Evolutionary conservation across 2,113 vertebrate species (phyloP).

Genomic region (Centrocercus urophasianus): DNA sequence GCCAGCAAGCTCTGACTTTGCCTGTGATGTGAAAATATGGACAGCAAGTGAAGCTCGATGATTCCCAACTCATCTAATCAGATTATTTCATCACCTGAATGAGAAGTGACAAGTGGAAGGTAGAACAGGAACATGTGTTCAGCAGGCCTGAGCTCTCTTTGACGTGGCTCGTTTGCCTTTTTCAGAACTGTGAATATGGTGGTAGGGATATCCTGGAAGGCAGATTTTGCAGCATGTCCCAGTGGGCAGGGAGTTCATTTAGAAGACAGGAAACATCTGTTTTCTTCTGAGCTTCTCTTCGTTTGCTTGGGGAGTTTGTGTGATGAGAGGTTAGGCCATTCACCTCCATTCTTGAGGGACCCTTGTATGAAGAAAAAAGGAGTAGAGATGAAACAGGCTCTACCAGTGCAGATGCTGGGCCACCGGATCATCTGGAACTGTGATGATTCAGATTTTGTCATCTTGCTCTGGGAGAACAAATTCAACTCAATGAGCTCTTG

Average conservation of each 20-base stretch:
- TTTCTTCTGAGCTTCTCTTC: neutral
- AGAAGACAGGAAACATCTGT: neutral
- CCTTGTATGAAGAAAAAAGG: neutral
- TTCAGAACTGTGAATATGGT: neutral
- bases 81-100: slow-evolving; percentile 45
- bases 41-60: slow-evolving; percentile 8
- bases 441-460: neutral
- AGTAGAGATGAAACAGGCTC: neutral
- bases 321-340: neutral
- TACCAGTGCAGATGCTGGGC: neutral
- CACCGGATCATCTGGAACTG: neutral
- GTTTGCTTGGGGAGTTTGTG: neutral
- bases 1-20: neutral
- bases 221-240: neutral
- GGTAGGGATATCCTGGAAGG: neutral
- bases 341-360: neutral
- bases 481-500: neutral
- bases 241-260: neutral
- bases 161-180: neutral
- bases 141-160: neutral
- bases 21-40: neutral
- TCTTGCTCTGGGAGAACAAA: neutral
- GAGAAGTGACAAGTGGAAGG: slow-evolving; percentile 22
- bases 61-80: slow-evolving; percentile 33
- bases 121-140: neutral